phyloP scores from a whole-genome alignment of 2,888 invertebrate species.

The Aleiodes leptofemur region DNA sequence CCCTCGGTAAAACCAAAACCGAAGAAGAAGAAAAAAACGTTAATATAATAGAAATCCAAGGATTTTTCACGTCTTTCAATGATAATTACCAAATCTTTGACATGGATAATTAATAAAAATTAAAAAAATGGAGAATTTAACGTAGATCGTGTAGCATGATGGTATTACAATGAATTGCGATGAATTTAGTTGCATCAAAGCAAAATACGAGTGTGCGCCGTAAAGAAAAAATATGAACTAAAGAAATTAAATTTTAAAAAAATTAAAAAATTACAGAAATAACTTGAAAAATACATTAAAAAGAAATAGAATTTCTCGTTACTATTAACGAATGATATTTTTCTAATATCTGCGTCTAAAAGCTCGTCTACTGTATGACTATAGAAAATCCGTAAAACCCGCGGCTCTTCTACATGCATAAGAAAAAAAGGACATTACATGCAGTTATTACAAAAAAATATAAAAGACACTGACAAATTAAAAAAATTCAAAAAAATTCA shows the following conservation, averaged over 20 bases:
- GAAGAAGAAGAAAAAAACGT: constrained; percentile 31
- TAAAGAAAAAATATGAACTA: constrained; percentile 8
- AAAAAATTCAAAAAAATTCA: not conserved
- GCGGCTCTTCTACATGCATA: not conserved
- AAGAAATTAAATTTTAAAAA: not conserved
- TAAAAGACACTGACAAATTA: not conserved
- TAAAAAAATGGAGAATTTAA: constrained; percentile 45
- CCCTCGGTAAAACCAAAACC: not conserved
- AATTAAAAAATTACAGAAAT: no score
- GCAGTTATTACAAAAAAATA: constrained; percentile 7
- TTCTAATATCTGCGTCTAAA: no score
- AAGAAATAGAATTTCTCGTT: constrained; percentile 21
- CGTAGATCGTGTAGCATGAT: constrained; percentile 53
- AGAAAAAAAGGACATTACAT: not conserved
- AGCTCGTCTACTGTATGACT: no score
- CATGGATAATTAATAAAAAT: constrained; percentile 44
- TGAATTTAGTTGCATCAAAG: constrained; percentile 47
- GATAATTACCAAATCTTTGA: constrained; percentile 21
- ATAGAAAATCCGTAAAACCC: no score
- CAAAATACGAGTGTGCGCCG: constrained; percentile 19
- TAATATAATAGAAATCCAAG: constrained; percentile 21
- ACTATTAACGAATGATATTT: no score
- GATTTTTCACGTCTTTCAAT: not conserved
- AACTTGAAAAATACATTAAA: constrained; percentile 8
- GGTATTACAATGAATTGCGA: constrained; percentile 47